Evolutionary conservation across 2,797 vertebrate genomes (phyloP).

Genomic region (Sebastes hubbsi): DNA sequence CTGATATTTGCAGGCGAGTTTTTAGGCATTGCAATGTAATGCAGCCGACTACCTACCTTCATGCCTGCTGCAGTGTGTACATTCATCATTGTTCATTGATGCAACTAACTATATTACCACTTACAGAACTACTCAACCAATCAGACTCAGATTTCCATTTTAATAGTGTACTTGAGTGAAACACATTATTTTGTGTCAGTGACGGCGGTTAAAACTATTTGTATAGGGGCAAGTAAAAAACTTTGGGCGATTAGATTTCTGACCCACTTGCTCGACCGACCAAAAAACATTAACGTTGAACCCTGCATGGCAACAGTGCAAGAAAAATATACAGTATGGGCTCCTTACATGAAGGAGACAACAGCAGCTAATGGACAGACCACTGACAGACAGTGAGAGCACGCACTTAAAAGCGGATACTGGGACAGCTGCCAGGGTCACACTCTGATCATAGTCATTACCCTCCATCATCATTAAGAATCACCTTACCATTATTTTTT

Average conservation of each 20-base stretch:
- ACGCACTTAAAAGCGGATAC: slow-evolving; percentile 57
- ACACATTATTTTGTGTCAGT: neutral
- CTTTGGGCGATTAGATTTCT: no score
- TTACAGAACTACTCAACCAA: neutral
- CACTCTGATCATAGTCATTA: slow-evolving; percentile 73
- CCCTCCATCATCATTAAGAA: slow-evolving; percentile 66
- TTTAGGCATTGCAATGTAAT: neutral
- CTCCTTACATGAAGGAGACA: slow-evolving; percentile 13
- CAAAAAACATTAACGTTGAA: neutral
- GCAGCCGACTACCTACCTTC: neutral
- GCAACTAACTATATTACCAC: neutral
- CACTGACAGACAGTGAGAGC: slow-evolving; percentile 32
- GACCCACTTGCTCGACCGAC: neutral
- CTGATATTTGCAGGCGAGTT: neutral
- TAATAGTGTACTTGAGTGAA: neutral
- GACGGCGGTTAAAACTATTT: neutral
- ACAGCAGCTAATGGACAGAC: slow-evolving; percentile 34
- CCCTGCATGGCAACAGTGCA: neutral
- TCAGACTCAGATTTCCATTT: neutral
- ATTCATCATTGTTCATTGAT: neutral
- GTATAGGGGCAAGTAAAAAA: no score
- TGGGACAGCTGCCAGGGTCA: slow-evolving; percentile 69
- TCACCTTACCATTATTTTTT: slow-evolving; percentile 67
- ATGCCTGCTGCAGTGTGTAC: neutral
- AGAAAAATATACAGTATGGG: neutral